Conservation (phyloP, 2,113 vertebrate genomes). For the Centropus unirufus region DNA sequence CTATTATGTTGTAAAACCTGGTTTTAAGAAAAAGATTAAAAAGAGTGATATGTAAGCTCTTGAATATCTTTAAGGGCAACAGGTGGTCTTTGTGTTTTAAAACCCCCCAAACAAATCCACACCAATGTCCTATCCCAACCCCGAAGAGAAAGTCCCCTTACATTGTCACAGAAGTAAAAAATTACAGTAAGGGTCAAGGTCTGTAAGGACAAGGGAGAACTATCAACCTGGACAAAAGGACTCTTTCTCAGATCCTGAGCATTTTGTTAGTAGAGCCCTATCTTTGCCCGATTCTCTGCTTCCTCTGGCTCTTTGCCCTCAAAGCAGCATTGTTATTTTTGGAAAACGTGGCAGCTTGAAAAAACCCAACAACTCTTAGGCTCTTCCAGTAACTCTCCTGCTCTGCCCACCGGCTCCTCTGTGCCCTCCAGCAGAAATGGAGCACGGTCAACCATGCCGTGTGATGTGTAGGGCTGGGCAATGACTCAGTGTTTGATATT, state of each 20-base stretch:
- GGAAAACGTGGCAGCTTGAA: not conserved
- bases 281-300: not conserved
- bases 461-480: fast-evolving
- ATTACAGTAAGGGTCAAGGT: not conserved
- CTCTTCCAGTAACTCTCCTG: not conserved
- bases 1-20: not conserved
- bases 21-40: not conserved
- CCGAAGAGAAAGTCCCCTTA: not conserved
- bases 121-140: not conserved
- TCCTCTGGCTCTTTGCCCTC: not conserved
- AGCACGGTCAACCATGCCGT: not conserved
- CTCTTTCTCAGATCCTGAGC: not conserved
- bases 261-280: not conserved
- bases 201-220: not conserved
- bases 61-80: not conserved
- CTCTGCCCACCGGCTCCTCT: not conserved
- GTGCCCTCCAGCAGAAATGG: not conserved
- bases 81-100: not conserved
- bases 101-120: not conserved
- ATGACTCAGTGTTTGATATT: not conserved
- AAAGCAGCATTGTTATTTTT: not conserved
- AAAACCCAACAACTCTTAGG: not conserved
- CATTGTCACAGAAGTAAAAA: not conserved
- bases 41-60: not conserved
- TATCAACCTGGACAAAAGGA: not conserved